Evolutionary conservation across 2,797 vertebrate species (phyloP).

Genomic region (Notoglanidium macrostoma): DNA sequence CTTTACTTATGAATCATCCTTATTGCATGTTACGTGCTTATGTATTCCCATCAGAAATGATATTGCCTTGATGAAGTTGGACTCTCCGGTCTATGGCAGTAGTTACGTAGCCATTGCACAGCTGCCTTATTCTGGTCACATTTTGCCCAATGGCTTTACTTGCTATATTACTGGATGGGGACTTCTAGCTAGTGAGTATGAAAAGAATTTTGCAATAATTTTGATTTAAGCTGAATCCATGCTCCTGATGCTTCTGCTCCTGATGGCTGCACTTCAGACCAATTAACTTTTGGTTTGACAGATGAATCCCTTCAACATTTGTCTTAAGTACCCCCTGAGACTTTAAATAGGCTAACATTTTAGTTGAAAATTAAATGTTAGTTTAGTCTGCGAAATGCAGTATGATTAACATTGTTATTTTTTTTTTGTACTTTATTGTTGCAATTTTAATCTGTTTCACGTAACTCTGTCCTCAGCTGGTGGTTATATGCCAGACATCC

Average conservation of each 20-base stretch:
- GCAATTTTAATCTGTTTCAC: background rate
- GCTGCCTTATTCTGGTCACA: conserved; percentile 57
- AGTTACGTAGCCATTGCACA: conserved; percentile 59
- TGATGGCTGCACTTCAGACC: background rate
- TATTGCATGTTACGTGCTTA: background rate
- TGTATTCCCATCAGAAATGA: conserved; percentile 30
- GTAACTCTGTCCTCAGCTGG: conserved; percentile 32
- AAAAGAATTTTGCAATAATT: background rate
- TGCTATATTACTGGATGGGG: conserved; percentile 74
- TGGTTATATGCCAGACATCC: conserved; percentile 24
- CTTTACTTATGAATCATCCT: background rate
- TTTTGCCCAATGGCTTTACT: conserved; percentile 62
- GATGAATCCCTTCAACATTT: background rate
- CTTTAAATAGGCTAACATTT: background rate
- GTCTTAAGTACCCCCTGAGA: background rate
- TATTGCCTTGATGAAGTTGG: conserved; percentile 35
- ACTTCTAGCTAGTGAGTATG: conserved; percentile 63
- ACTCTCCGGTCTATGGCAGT: conserved; percentile 45
- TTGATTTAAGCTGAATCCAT: background rate
- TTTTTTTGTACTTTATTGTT: background rate
- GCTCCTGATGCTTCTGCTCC: background rate
- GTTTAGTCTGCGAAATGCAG: background rate
- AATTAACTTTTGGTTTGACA: background rate
- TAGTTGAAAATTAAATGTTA: background rate
- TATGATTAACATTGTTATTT: background rate